Conservation (phyloP, 1,140 invertebrate species). For the Drosophila insularis region DNA sequence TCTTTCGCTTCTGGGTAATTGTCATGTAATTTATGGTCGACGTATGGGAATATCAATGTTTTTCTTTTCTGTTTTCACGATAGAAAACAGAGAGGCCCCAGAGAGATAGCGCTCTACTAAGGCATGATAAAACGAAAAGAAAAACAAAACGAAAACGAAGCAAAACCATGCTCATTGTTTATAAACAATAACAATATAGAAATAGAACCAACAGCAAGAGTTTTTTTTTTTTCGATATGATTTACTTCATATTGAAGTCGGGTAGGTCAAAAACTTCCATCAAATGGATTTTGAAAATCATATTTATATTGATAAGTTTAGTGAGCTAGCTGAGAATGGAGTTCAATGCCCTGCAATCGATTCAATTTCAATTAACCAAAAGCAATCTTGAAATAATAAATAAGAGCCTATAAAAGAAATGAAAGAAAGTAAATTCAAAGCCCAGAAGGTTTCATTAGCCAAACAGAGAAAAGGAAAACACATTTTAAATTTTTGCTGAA, state of each 20-base stretch:
- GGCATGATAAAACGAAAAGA: constrained; percentile 20
- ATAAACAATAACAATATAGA: constrained; percentile 60
- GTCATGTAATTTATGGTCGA: constrained; percentile 72
- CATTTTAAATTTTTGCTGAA: too few species aligned
- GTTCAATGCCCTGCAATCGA: neutral
- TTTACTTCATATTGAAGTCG: constrained; percentile 18
- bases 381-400: too few species aligned
- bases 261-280: constrained; percentile 34
- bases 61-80: constrained; percentile 33
- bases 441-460: too few species aligned
- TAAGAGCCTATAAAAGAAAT: too few species aligned
- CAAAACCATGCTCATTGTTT: constrained; percentile 43
- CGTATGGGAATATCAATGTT: constrained; percentile 78
- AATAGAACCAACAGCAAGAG: constrained; percentile 6
- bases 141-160: neutral
- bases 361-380: too few species aligned
- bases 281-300: neutral
- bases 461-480: too few species aligned
- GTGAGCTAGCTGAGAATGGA: neutral
- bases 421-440: too few species aligned
- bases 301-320: constrained; percentile 5
- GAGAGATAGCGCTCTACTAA: constrained; percentile 3
- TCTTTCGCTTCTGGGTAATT: constrained; percentile 63
- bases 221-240: constrained; percentile 36
- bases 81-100: neutral